Conservation (phyloP, 2,113 vertebrate genomes). For the Gallinago media region DNA sequence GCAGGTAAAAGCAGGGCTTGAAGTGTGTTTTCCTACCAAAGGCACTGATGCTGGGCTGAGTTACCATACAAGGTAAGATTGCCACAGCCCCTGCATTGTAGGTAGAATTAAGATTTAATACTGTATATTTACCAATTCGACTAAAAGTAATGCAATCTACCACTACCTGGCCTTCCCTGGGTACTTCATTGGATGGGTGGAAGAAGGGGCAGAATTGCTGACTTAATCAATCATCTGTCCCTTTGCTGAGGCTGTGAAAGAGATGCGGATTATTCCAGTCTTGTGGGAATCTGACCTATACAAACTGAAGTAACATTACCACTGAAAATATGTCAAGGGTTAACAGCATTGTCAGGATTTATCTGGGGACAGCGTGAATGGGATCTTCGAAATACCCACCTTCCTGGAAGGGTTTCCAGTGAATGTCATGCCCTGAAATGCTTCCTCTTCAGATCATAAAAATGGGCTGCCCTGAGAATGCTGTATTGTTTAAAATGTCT, state of each 20-base stretch:
- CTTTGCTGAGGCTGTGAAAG: background rate
- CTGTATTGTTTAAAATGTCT: background rate
- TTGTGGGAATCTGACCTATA: background rate
- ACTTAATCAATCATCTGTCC: background rate
- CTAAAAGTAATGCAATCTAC: background rate
- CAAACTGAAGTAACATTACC: background rate
- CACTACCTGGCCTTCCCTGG: background rate
- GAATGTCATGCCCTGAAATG: background rate
- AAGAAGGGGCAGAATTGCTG: background rate
- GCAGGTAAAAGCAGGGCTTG: background rate
- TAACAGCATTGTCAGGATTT: background rate
- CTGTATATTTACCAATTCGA: background rate
- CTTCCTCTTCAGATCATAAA: background rate
- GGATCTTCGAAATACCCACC: background rate
- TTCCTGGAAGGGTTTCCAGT: background rate
- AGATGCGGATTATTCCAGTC: background rate
- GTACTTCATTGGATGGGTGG: background rate
- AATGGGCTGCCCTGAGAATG: background rate
- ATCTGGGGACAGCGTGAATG: background rate
- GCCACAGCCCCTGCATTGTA: background rate
- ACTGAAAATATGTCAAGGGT: background rate
- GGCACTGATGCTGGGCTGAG: background rate
- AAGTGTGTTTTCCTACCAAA: background rate
- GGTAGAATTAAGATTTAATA: background rate
- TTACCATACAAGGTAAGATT: background rate